A percentile compares a stretch with the other conserved stretches of the same genome.
phyloP scores from a whole-genome alignment of 2,113 vertebrate species.

The Oncorhynchus clarkii region DNA sequence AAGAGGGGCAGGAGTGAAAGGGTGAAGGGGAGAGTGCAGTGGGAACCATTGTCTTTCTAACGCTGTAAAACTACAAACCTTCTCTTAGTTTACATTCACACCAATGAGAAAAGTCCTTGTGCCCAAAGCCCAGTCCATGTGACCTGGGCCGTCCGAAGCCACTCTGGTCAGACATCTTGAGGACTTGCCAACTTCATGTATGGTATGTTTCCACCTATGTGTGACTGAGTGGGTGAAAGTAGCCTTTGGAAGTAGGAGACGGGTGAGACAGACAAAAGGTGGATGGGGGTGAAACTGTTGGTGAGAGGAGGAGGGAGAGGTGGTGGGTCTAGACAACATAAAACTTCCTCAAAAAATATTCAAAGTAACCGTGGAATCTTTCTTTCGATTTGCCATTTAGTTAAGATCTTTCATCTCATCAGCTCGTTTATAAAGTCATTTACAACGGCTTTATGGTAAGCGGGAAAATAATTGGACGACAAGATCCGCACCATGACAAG shows the following conservation, averaged over 20 bases:
- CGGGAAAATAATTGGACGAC: not conserved
- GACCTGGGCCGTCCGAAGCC: conserved; percentile 32
- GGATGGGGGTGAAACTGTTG: conserved; percentile 24
- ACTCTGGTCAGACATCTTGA: conserved; percentile 28
- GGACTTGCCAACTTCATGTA: conserved; percentile 1
- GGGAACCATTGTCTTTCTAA: conserved; percentile 28
- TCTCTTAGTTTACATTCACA: conserved; percentile 41
- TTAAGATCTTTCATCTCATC: conserved; percentile 23
- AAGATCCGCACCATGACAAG: not conserved
- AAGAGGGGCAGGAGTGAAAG: not conserved
- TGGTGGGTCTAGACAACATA: not conserved
- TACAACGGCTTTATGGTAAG: conserved; percentile 3
- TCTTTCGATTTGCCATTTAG: conserved; percentile 18
- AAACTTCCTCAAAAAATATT: not conserved
- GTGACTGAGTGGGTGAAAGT: not conserved
- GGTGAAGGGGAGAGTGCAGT: not conserved
- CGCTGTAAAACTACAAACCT: conserved; percentile 19
- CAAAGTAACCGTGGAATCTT: conserved; percentile 12
- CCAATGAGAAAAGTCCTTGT: conserved; percentile 25
- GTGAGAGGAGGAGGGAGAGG: not conserved
- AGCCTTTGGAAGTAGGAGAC: not conserved
- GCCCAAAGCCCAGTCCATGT: conserved; percentile 3
- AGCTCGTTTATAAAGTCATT: conserved; percentile 3
- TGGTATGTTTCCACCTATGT: not conserved
- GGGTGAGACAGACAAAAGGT: conserved; percentile 1